Evolutionary conservation across 2,888 invertebrate genomes (phyloP), one percentile per base, ranked within the genome.

Genomic region (Agriopis aurantiaria): DNA sequence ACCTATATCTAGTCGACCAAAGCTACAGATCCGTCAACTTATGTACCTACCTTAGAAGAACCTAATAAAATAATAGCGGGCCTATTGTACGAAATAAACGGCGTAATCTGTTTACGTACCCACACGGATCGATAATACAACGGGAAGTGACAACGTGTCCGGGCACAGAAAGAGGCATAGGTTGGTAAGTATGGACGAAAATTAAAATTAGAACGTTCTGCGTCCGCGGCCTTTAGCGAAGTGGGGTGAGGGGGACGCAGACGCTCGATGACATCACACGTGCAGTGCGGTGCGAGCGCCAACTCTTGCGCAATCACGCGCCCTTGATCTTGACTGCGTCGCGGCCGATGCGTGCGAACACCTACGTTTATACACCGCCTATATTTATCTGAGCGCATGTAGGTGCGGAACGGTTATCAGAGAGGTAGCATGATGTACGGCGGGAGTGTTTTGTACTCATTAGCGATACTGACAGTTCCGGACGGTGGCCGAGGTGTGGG

Each of bases 321-420:
- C 91, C 94, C 94, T 94, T 94, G 94, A 94, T 94, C 94, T 94
- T 94, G 94, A 94, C 94, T 94, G 94, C 93, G 93, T 90, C 90
- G 91, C 89, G 90, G 88, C 86, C 89, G 89, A 90, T 91, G 91
- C 92, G 91, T 90, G 88, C 88, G 88, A 79, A 82, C 86, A 84
- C 85, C 84, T 84, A 88, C 86, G 84, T 85, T 83, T 85, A 85
- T 85, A 86, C 88, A 85, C 77, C 84, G 84, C 85, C 90, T 92
- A 91, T 91, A 92, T 92, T 91, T 91, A 92, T 90, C 89, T 86
- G 82, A 80, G 88, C 88, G 91, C 89, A 88, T 88, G 88, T 87
- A 91, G 87, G 88, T 86, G 89, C 89, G 85, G 89, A 89, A 86
- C 87, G 78, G 87, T 89, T 89, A 88, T 88, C 87, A 85, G 77